Evolutionary conservation across 2,888 invertebrate genomes (phyloP).

Genomic region (Cabera pusaria): DNA sequence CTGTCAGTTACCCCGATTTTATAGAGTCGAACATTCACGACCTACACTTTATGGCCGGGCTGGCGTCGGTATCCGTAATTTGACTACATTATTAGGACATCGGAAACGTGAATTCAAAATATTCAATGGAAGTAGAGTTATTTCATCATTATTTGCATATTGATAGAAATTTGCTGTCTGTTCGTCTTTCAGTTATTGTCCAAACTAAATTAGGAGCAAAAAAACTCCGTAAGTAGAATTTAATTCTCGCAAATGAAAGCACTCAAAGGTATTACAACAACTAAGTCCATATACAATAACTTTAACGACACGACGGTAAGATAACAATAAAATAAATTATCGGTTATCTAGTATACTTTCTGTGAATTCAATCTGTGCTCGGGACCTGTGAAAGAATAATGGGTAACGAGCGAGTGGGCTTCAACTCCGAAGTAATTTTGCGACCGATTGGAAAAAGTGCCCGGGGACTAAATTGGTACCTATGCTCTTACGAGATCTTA

Average conservation of each 20-base stretch:
- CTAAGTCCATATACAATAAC: slow-evolving; percentile 19
- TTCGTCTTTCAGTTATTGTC: no score
- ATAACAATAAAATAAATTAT: slow-evolving; percentile 21
- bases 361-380: slow-evolving; percentile 47
- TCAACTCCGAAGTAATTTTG: slow-evolving; percentile 51
- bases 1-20: slow-evolving; percentile 17
- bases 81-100: slow-evolving; percentile 22
- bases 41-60: slow-evolving; percentile 28
- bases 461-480: slow-evolving; percentile 38
- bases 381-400: slow-evolving; percentile 61
- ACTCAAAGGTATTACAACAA: slow-evolving; percentile 6
- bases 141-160: slow-evolving; percentile 10
- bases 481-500: slow-evolving; percentile 39
- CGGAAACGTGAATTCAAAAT: slow-evolving; percentile 17
- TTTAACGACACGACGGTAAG: slow-evolving; percentile 8
- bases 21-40: slow-evolving; percentile 29
- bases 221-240: no score
- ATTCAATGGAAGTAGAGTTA: slow-evolving; percentile 24
- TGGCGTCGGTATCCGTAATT: slow-evolving; percentile 32
- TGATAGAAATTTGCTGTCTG: no score
- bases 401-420: slow-evolving; percentile 45
- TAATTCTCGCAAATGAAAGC: no score
- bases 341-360: slow-evolving; percentile 28
- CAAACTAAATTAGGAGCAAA: no score
- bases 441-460: slow-evolving; percentile 53